Evolutionary conservation across 2,113 vertebrate genomes (phyloP).

Genomic region (Bungarus multicinctus): DNA sequence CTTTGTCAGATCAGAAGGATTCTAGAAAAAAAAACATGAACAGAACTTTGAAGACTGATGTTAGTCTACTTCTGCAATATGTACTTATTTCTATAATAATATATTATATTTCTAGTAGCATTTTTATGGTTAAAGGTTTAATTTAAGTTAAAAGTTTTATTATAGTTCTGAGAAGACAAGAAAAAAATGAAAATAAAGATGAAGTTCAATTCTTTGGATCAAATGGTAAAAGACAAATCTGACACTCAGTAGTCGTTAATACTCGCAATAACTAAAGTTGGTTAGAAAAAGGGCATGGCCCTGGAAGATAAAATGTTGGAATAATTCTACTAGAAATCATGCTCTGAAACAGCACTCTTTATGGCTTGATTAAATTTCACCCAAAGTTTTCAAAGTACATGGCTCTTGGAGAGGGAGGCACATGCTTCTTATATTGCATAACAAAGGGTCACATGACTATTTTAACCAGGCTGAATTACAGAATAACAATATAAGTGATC

Average conservation of each 20-base stretch:
- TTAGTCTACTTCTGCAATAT: not conserved
- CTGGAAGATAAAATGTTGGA: slow-evolving; percentile 39
- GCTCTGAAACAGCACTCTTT: slow-evolving; percentile 56
- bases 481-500: not conserved
- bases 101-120: slow-evolving; percentile 2
- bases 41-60: not conserved
- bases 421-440: slow-evolving; percentile 46
- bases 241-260: slow-evolving; percentile 27
- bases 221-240: slow-evolving; percentile 15
- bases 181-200: slow-evolving; percentile 35
- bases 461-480: slow-evolving; percentile 9
- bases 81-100: not conserved
- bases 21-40: not conserved
- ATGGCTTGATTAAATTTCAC: slow-evolving; percentile 59
- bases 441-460: slow-evolving; percentile 47
- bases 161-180: slow-evolving; percentile 2
- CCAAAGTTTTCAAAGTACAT: slow-evolving; percentile 47
- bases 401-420: slow-evolving; percentile 56
- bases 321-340: slow-evolving; percentile 59
- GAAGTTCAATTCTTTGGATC: slow-evolving; percentile 27
- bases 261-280: slow-evolving; percentile 3
- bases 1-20: not conserved
- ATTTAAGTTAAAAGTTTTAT: not conserved
- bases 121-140: not conserved
- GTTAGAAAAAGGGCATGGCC: slow-evolving; percentile 40